Evolutionary conservation across 2,888 invertebrate genomes (phyloP).

Genomic region (Phengaris arion): DNA sequence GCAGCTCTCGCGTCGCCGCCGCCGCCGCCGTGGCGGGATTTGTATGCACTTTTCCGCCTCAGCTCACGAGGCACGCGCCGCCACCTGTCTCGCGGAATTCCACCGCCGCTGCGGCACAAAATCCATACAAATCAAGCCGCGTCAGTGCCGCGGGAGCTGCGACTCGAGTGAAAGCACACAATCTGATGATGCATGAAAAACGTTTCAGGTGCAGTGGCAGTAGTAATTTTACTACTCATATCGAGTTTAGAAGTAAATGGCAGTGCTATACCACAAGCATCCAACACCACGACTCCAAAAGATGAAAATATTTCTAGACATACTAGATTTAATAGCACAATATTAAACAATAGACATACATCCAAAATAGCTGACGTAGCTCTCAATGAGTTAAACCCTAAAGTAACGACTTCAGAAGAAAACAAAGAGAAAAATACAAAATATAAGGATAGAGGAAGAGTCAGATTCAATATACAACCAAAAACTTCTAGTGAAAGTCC

Average conservation of each 20-base stretch:
- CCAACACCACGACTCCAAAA: slow-evolving; percentile 53
- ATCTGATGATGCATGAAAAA: not conserved
- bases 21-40: too few relatives aligned
- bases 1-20: too few relatives aligned
- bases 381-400: slow-evolving; percentile 65
- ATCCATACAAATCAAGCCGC: too few relatives aligned
- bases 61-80: too few relatives aligned
- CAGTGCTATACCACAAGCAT: slow-evolving; percentile 57
- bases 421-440: slow-evolving; percentile 71
- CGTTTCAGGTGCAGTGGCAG: slow-evolving; percentile 72
- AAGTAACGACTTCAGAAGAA: slow-evolving; percentile 66
- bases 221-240: slow-evolving; percentile 70
- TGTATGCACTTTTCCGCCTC: too few relatives aligned
- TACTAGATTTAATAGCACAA: slow-evolving; percentile 47
- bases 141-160: too few relatives aligned
- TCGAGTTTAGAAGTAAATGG: slow-evolving; percentile 60
- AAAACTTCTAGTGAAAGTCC: slow-evolving; percentile 57
- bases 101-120: too few relatives aligned
- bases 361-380: slow-evolving; percentile 59
- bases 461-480: slow-evolving; percentile 52
- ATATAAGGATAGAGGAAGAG: slow-evolving; percentile 71
- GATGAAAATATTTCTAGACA: slow-evolving; percentile 54
- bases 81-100: too few relatives aligned
- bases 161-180: too few relatives aligned
- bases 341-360: slow-evolving; percentile 50